phyloP scores from a whole-genome alignment of 2,888 invertebrate species.

The Rotaria macrura region DNA sequence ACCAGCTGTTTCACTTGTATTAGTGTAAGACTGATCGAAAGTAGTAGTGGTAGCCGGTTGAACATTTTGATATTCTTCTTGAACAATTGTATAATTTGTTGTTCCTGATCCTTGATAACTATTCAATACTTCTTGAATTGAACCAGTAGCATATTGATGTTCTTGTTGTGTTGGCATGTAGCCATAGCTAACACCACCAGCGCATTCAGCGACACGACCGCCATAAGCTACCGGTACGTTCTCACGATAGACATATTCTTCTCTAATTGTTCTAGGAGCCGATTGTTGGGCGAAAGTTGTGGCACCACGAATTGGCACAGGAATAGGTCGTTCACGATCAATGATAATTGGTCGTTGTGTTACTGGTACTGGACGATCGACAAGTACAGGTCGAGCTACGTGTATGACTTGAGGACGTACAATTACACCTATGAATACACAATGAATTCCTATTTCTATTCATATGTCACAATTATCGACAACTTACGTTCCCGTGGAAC shows the following conservation, averaged over 20 bases:
- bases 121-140: neutral
- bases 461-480: no score
- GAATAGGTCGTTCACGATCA: constrained; percentile 28
- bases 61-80: neutral
- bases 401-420: constrained; percentile 33
- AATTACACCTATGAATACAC: neutral
- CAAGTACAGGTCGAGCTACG: constrained; percentile 33
- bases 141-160: neutral
- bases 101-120: neutral
- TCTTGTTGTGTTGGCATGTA: constrained; percentile 19
- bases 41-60: neutral
- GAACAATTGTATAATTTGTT: neutral
- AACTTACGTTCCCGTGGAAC: constrained; percentile 32
- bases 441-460: neutral
- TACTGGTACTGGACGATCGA: constrained; percentile 32
- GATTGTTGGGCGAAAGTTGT: no score
- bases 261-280: neutral
- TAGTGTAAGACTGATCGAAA: neutral
- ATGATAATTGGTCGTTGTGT: constrained; percentile 33
- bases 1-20: neutral
- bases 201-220: neutral
- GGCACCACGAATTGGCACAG: neutral
- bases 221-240: constrained; percentile 22
- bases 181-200: constrained; percentile 16
- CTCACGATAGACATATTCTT: constrained; percentile 25